Evolutionary conservation across 2,888 invertebrate species (phyloP).

Genomic region (Sericinus montela): DNA sequence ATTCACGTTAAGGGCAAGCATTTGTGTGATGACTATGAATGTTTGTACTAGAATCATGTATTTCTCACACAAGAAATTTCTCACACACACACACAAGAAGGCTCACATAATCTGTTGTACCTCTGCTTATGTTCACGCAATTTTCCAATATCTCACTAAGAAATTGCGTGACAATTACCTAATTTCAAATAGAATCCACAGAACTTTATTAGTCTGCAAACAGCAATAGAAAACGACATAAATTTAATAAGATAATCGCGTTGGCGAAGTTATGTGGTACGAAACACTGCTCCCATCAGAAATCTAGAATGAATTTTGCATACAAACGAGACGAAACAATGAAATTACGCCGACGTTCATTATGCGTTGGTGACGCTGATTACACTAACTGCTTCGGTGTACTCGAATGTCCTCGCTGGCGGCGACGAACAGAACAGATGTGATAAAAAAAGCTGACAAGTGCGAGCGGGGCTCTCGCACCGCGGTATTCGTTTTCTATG

Average conservation of each 20-base stretch:
- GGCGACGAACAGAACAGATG: neutral
- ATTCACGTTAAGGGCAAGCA: too few species aligned
- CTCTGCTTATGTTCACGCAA: too few species aligned
- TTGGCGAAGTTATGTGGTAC: conserved; percentile 17
- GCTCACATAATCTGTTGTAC: too few species aligned
- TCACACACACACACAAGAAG: too few species aligned
- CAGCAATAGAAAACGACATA: too few species aligned
- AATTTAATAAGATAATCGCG: neutral
- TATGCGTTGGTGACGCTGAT: conserved; percentile 34
- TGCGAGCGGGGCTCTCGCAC: neutral
- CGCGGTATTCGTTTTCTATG: neutral
- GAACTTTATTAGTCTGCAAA: too few species aligned
- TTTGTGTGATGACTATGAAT: too few species aligned
- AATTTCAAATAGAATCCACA: too few species aligned
- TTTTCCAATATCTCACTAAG: too few species aligned
- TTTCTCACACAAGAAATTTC: too few species aligned
- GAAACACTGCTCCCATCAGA: conserved; percentile 32
- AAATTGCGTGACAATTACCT: too few species aligned
- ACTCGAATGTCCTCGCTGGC: conserved; percentile 14
- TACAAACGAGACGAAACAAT: conserved; percentile 47
- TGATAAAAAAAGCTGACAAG: conserved; percentile 11
- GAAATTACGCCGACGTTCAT: conserved; percentile 40
- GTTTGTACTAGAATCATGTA: too few species aligned
- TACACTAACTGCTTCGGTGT: conserved; percentile 24
- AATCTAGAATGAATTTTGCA: conserved; percentile 49